These are phyloP conservation scores for Anguilla megastoma DNA, from an alignment of 2,797 vertebrate genomes.

Conservation along the genomic window DNA sequence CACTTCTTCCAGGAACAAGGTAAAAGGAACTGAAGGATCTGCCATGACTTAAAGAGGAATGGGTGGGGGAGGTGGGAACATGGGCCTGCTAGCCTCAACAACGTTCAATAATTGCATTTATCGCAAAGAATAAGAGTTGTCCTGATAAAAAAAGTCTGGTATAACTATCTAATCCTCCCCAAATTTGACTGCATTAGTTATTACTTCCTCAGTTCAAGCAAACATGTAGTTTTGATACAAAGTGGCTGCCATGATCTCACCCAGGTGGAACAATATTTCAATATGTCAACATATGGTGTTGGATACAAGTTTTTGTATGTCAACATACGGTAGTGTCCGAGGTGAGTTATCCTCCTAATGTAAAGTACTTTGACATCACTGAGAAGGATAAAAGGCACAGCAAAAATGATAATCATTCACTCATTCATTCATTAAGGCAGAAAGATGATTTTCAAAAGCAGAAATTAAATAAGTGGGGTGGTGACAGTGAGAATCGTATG, in stretches of 20 bases:
- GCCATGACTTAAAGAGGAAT: neutral
- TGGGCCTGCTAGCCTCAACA: neutral
- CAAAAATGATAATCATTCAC: neutral
- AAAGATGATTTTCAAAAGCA: neutral
- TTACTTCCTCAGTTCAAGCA: neutral
- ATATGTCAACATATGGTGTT: neutral
- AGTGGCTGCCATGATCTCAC: neutral
- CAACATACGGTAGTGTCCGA: neutral
- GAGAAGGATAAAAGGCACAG: neutral
- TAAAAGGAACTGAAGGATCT: neutral
- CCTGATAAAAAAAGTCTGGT: neutral
- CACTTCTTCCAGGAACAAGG: neutral
- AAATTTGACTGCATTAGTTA: neutral
- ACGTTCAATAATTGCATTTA: neutral
- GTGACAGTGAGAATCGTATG: neutral
- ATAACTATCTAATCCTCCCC: neutral
- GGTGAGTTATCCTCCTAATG: neutral
- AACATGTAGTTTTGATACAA: neutral
- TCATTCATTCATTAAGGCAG: neutral
- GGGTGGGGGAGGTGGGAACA: too few species aligned
- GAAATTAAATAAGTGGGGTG: neutral
- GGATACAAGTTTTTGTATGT: neutral
- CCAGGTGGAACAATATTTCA: neutral
- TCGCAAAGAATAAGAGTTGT: neutral
- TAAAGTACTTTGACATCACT: neutral